Evolutionary conservation across 2,113 vertebrate species (phyloP).

Genomic region (Rhodinocichla rosea): DNA sequence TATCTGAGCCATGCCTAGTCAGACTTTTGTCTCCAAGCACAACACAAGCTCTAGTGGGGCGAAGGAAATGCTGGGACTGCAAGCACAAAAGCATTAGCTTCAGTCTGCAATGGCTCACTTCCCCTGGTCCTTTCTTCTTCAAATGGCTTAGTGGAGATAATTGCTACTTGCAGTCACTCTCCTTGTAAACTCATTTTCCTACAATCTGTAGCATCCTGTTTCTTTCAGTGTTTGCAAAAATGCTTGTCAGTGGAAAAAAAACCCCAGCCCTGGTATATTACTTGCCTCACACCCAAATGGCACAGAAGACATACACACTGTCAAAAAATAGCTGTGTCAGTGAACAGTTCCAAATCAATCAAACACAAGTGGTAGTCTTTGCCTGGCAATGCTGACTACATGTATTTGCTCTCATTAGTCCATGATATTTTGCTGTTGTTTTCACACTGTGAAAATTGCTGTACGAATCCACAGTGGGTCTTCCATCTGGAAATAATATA

Average conservation of each 20-base stretch:
- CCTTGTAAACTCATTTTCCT: background rate
- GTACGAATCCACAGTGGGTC: background rate
- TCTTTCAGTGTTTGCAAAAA: background rate
- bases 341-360: background rate
- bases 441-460: background rate
- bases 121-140: background rate
- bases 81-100: background rate
- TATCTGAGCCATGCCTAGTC: background rate
- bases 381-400: background rate
- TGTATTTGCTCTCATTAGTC: background rate
- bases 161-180: background rate
- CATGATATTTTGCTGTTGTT: background rate
- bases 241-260: background rate
- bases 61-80: background rate
- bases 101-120: background rate
- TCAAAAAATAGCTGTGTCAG: background rate
- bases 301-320: background rate
- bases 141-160: background rate
- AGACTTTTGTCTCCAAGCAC: background rate
- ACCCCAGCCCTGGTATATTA: background rate
- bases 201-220: background rate
- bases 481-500: conserved; percentile 4
- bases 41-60: background rate
- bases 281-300: background rate
- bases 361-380: background rate